These are phyloP conservation scores for Strigamia crassipes DNA, from an alignment of 2,888 invertebrate species.

Conservation along the genomic window DNA sequence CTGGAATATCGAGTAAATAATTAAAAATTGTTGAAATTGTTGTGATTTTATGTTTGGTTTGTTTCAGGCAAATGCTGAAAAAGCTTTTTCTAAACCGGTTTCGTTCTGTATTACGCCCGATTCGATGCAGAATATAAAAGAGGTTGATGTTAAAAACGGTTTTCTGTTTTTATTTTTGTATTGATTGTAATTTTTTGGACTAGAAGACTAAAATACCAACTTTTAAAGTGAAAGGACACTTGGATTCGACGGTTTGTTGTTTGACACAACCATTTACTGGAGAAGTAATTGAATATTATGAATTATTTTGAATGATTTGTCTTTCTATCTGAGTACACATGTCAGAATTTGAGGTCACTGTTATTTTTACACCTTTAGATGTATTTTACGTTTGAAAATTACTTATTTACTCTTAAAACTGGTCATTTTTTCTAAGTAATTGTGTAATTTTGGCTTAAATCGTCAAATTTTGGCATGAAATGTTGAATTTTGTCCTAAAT, in stretches of 20 bases:
- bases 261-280: slow-evolving; percentile 87
- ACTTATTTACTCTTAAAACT: no score
- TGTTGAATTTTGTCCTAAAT: no score
- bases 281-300: slow-evolving; percentile 64
- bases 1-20: slow-evolving; percentile 75
- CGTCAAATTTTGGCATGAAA: no score
- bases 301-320: not conserved
- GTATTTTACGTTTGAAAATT: no score
- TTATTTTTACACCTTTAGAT: no score
- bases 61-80: slow-evolving; percentile 55
- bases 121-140: slow-evolving; percentile 72
- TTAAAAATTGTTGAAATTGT: not conserved
- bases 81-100: slow-evolving; percentile 67
- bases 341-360: no score
- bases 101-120: slow-evolving; percentile 85
- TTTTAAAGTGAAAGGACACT: slow-evolving; percentile 79
- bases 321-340: no score
- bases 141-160: slow-evolving; percentile 56
- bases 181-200: slow-evolving; percentile 47
- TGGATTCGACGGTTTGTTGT: slow-evolving; percentile 81
- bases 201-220: slow-evolving; percentile 70
- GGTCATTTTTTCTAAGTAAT: no score
- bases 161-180: not conserved
- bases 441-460: no score
- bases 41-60: slow-evolving; percentile 19